Conservation (phyloP, 1,140 invertebrate genomes). For the Antheraea mylitta region DNA sequence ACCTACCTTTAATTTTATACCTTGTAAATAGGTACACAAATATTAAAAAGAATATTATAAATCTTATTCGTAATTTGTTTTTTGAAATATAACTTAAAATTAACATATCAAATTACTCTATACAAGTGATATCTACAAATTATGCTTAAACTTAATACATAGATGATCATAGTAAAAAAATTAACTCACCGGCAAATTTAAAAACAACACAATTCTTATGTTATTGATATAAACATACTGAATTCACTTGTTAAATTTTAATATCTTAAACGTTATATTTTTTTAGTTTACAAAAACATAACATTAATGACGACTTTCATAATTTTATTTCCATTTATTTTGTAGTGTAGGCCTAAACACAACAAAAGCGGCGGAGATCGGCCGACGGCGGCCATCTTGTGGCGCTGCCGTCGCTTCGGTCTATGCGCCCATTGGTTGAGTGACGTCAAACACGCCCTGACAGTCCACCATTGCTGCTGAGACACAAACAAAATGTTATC, state of each 20-base stretch:
- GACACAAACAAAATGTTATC: slow-evolving; percentile 39
- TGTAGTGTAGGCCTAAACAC: slow-evolving; percentile 73
- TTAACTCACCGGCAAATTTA: slow-evolving; percentile 21
- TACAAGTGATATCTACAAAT: too few species aligned
- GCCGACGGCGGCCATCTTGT: slow-evolving; percentile 73
- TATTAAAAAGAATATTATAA: too few species aligned
- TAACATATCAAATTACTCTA: too few species aligned
- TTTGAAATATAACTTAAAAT: too few species aligned
- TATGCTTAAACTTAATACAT: neutral
- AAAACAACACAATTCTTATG: slow-evolving; percentile 29
- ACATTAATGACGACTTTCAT: slow-evolving; percentile 19
- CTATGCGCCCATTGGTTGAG: slow-evolving; percentile 66
- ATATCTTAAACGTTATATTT: slow-evolving; percentile 13
- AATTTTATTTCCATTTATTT: slow-evolving; percentile 46
- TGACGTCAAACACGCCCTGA: slow-evolving; percentile 73
- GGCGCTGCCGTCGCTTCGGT: slow-evolving; percentile 63
- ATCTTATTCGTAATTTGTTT: too few species aligned
- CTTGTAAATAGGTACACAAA: too few species aligned
- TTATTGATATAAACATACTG: slow-evolving; percentile 14
- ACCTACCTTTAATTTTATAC: too few species aligned
- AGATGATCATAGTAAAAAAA: slow-evolving; percentile 1
- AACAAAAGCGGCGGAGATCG: slow-evolving; percentile 62
- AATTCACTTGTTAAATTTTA: slow-evolving; percentile 14
- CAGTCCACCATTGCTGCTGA: slow-evolving; percentile 64
- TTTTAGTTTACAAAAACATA: slow-evolving; percentile 16